phyloP scores from a whole-genome alignment of 2,113 vertebrate species.

The Brienomyrus brachyistius region DNA sequence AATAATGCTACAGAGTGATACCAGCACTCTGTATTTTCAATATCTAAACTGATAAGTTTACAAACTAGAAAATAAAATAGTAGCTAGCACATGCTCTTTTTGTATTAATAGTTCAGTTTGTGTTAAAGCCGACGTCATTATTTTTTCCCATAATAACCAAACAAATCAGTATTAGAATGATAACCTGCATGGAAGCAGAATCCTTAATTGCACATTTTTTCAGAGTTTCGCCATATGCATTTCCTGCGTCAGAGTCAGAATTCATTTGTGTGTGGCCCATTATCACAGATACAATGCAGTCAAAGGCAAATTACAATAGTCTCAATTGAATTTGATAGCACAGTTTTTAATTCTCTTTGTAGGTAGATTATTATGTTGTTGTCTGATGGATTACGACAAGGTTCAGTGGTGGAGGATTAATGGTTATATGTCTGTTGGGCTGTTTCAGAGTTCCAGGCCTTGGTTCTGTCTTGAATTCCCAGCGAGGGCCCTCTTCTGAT shows the following conservation, averaged over 20 bases:
- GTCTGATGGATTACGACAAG: neutral
- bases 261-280: neutral
- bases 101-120: neutral
- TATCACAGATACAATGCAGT: neutral
- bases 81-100: neutral
- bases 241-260: neutral
- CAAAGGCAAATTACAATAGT: neutral
- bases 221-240: neutral
- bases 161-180: neutral
- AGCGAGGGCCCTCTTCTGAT: constrained; percentile 3
- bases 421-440: constrained; percentile 26
- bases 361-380: neutral
- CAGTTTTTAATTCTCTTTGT: neutral
- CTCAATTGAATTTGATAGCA: neutral
- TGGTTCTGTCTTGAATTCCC: constrained; percentile 78
- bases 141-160: neutral
- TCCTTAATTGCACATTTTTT: neutral
- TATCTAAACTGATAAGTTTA: neutral
- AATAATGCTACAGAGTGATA: neutral
- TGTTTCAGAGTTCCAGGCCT: constrained; percentile 78
- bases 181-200: neutral
- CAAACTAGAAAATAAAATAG: neutral
- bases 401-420: neutral
- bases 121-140: neutral
- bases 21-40: neutral